Conservation (phyloP, 1,140 invertebrate genomes). For the Stenopsyche tienmushanensis region DNA sequence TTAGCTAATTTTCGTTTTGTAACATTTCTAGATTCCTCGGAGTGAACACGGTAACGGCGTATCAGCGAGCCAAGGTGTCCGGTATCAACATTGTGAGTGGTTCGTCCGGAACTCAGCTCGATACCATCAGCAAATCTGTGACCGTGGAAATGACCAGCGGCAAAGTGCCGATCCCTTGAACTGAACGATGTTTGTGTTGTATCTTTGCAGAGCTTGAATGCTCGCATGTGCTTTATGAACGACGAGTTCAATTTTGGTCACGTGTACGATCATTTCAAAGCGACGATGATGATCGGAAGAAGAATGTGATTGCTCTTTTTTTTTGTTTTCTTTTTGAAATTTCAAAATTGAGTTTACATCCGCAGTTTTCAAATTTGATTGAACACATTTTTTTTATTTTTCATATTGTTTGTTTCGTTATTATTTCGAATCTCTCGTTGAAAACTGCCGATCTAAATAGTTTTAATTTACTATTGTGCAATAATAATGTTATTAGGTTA, state of each 20-base stretch:
- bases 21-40: constrained; percentile 65
- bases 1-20: no score
- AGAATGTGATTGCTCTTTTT: not conserved
- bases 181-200: no score
- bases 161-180: constrained; percentile 15
- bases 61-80: constrained; percentile 85
- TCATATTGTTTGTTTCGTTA: no score
- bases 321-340: not conserved
- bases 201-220: not conserved
- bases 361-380: no score
- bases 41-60: constrained; percentile 81
- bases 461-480: no score
- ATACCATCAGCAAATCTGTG: constrained; percentile 54
- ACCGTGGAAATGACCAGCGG: constrained; percentile 51
- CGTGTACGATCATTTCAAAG: not conserved
- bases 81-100: constrained; percentile 75
- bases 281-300: not conserved
- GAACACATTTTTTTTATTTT: no score
- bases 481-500: no score
- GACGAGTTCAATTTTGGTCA: not conserved
- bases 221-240: not conserved
- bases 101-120: constrained; percentile 42
- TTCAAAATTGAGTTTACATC: not conserved
- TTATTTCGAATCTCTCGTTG: no score
- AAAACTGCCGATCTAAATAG: no score